Conservation (phyloP, 1,140 invertebrate genomes). For the Dreissena polymorpha region DNA sequence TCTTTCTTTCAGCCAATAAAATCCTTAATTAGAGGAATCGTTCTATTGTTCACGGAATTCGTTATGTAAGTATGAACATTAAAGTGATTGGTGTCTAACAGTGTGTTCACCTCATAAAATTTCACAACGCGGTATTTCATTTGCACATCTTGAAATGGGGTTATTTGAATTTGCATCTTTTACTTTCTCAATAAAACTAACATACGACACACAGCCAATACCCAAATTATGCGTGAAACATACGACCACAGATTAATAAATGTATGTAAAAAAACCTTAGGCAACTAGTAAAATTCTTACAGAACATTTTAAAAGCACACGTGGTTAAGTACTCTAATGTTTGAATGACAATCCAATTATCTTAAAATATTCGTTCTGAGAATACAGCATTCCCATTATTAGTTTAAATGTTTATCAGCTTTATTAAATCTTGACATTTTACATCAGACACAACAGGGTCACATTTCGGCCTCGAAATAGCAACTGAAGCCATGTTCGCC, state of each 20-base stretch:
- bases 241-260: neutral
- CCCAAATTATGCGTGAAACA: neutral
- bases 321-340: too few relatives aligned
- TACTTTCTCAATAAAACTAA: neutral
- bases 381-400: neutral
- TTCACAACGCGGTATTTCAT: neutral
- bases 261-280: too few relatives aligned
- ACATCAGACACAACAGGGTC: too few relatives aligned
- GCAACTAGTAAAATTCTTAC: too few relatives aligned
- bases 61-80: constrained; percentile 11
- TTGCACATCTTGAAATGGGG: neutral
- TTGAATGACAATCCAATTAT: neutral
- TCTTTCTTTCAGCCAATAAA: constrained; percentile 36
- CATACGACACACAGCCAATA: neutral
- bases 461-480: neutral
- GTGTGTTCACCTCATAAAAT: too few relatives aligned
- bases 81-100: neutral
- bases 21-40: constrained; percentile 19
- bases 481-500: neutral
- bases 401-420: neutral
- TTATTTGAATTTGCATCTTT: neutral
- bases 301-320: too few relatives aligned
- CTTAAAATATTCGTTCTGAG: neutral
- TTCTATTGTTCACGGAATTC: constrained; percentile 32
- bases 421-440: neutral